A percentile compares a stretch with the other conserved stretches of the same genome.
phyloP scores from a whole-genome alignment of 2,113 vertebrate species.

The Porphyrio hochstetteri region DNA sequence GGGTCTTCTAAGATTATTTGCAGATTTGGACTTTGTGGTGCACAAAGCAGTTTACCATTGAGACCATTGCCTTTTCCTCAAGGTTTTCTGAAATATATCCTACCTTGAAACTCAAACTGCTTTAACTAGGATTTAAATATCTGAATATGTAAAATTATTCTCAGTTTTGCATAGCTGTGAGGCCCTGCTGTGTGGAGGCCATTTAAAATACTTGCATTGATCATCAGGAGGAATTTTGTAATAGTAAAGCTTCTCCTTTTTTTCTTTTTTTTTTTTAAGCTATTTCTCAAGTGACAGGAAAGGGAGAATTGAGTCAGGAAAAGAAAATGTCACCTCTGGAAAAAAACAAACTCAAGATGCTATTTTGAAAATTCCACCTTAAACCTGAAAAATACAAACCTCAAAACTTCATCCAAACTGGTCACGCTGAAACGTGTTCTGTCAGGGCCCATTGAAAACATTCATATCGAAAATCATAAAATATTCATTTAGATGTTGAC shows the following conservation, averaged over 20 bases:
- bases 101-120: neutral
- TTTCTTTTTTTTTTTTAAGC: neutral
- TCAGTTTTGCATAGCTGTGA: neutral
- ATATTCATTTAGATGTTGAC: slow-evolving; percentile 32
- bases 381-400: neutral
- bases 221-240: neutral
- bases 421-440: neutral
- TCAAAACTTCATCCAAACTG: neutral
- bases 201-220: neutral
- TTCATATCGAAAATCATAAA: neutral
- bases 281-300: neutral
- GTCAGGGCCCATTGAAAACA: neutral
- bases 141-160: slow-evolving; percentile 22
- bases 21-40: neutral
- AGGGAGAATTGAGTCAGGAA: neutral
- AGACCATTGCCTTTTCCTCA: neutral
- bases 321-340: neutral
- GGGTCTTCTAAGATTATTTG: neutral
- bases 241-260: neutral
- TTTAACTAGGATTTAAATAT: neutral
- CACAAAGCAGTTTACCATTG: neutral
- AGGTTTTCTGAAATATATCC: neutral
- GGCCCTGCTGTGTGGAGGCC: neutral
- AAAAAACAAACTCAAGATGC: neutral
- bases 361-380: neutral